Evolutionary conservation across 2,888 invertebrate species (phyloP).

Genomic region (Osmoderma eremita): DNA sequence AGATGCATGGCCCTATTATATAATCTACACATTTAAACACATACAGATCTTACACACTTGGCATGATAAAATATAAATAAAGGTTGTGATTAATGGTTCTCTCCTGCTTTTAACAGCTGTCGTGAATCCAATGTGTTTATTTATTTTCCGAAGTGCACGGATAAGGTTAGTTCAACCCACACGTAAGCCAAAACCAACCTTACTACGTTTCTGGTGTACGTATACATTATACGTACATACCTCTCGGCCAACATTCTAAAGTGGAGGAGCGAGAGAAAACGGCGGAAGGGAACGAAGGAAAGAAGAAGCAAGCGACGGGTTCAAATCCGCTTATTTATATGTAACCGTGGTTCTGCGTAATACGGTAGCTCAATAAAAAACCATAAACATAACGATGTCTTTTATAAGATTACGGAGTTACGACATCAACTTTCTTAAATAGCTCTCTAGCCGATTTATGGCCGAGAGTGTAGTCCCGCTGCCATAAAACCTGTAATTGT

Average conservation of each 20-base stretch:
- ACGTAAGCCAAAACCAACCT: not conserved
- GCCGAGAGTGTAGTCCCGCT: conserved; percentile 29
- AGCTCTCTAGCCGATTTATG: conserved; percentile 38
- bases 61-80: too few species aligned
- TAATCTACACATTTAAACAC: too few species aligned
- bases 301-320: conserved; percentile 26
- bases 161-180: too few species aligned
- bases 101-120: too few species aligned
- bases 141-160: too few species aligned
- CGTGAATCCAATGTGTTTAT: too few species aligned
- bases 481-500: conserved; percentile 41
- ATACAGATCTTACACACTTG: too few species aligned
- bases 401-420: conserved; percentile 44
- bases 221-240: conserved; percentile 1
- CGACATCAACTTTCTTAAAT: conserved; percentile 43
- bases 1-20: too few species aligned
- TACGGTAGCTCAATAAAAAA: conserved; percentile 44
- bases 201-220: conserved; percentile 1
- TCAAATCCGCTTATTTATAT: conserved; percentile 43
- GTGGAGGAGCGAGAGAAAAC: not conserved
- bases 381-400: conserved; percentile 43
- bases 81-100: too few species aligned
- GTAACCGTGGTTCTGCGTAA: conserved; percentile 42
- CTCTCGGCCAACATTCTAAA: conserved; percentile 11
- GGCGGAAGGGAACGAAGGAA: conserved; percentile 9